Conservation (phyloP, 1,140 invertebrate genomes). For the Steinernema khuongi region DNA sequence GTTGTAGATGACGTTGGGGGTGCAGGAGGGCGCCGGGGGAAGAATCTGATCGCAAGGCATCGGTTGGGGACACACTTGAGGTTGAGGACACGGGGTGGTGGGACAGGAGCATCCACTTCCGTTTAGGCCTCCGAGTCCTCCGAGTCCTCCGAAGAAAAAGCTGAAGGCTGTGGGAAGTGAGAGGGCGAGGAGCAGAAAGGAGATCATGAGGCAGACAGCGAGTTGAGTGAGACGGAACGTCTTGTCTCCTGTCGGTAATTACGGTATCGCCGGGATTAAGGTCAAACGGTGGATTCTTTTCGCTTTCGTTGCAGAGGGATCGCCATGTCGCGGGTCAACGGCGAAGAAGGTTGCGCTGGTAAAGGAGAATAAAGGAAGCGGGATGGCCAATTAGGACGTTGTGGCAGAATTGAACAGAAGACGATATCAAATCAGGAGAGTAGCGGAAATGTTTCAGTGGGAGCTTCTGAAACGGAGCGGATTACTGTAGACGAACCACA, state of each 20-base stretch:
- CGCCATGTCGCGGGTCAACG: no score
- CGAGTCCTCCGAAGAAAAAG: neutral
- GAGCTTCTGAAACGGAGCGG: no score
- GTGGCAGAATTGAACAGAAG: no score
- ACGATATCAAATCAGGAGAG: no score
- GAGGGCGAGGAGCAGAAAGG: neutral
- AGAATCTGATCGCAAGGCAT: neutral
- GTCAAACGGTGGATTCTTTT: constrained; percentile 6
- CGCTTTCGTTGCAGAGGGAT: no score
- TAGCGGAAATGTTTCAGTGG: no score
- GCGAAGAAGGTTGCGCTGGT: no score
- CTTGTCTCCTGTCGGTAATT: neutral
- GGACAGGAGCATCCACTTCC: neutral
- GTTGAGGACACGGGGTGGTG: neutral
- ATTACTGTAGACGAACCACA: no score
- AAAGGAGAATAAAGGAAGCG: no score
- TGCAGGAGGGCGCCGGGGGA: neutral
- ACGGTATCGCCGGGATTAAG: neutral
- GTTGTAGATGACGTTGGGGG: neutral
- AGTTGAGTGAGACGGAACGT: neutral
- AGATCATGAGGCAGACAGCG: neutral
- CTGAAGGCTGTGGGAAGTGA: neutral
- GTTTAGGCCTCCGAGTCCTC: neutral
- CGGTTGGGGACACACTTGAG: neutral
- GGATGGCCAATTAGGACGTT: no score